Evolutionary conservation across 2,888 invertebrate genomes (phyloP), one percentile per base, ranked within the genome.

Genomic region (Dasypolia templi): DNA sequence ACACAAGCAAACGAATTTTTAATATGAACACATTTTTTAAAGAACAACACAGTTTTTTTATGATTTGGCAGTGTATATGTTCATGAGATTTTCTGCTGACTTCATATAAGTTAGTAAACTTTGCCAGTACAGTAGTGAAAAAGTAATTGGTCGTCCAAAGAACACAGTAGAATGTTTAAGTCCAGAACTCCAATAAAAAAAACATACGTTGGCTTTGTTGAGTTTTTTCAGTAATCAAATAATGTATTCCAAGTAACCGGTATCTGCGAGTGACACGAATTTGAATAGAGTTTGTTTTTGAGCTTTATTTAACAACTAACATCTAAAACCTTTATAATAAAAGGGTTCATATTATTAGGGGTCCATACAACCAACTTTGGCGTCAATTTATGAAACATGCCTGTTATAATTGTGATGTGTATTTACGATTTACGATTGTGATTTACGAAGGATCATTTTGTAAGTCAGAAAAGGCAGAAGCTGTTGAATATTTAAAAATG

Each of bases 401-500:
- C 53, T 26, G 17, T 59, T 26, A 51, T 70, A 75, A 75, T 42
- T 26, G 46, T 71, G 51, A 71, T 46, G 29, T 46, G 26, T 46
- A 75, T n/a, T n/a, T n/a, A n/a, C n/a, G n/a, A n/a, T n/a, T n/a
- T n/a, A n/a, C n/a, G n/a, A n/a, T n/a, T n/a, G n/a, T n/a, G 32
- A 79, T 46, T 53, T 14, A 72, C 59, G 79, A 72, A 79, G 44
- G 51, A 53, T 46, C 5, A 58, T 69, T 58, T 58, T 12, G 58
- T 58, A 44, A 29, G 7, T 44, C 29, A 39, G 29, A 26, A 35
- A 59, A 72, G 12, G 12, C 29, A 39, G 58, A 26, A 75, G 17
- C 51, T 53, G 19, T 53, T 75, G 58, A 79, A 79, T 75, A 79
- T 79, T 71, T 59, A 46, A 79, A 72, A 53, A 51, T 46, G n/a